A percentile compares a stretch with the other conserved stretches of the same genome.
Conservation (phyloP, 1,140 invertebrate genomes). For the Trichomalopsis sarcophagae region DNA sequence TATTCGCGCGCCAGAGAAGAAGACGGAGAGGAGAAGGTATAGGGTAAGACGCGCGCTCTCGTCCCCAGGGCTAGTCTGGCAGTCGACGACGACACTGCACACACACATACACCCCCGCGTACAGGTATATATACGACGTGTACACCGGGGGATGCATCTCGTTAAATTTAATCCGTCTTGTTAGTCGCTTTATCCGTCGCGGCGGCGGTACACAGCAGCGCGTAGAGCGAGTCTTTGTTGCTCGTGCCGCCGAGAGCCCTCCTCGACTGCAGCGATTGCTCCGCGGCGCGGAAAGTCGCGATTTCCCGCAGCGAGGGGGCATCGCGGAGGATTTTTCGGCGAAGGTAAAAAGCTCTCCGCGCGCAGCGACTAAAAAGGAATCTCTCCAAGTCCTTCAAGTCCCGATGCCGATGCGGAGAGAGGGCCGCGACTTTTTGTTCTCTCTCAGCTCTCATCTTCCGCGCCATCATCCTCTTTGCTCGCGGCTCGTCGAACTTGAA, state of each 20-base stretch:
- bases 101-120: not conserved
- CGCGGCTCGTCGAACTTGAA: conserved; percentile 30
- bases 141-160: not conserved
- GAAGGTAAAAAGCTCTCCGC: conserved; percentile 18
- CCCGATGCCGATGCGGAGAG: conserved; percentile 6
- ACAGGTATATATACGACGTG: not conserved
- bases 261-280: conserved; percentile 24
- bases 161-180: conserved; percentile 43
- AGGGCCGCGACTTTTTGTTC: conserved; percentile 9
- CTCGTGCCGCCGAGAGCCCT: not conserved
- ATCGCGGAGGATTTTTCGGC: conserved; percentile 12
- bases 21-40: conserved; percentile 3
- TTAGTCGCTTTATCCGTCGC: conserved; percentile 26
- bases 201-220: no score
- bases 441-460: not conserved
- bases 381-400: conserved; percentile 43
- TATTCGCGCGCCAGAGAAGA: not conserved
- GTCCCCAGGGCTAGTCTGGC: conserved; percentile 15
- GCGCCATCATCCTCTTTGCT: conserved; percentile 1
- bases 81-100: not conserved
- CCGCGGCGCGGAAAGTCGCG: conserved; percentile 17
- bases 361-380: not conserved
- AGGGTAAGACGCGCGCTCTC: conserved; percentile 47
- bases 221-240: not conserved
- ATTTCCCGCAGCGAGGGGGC: not conserved